These are phyloP conservation scores for Smutsia gigantea DNA, from an alignment of 2,797 vertebrate species.

Conservation along the genomic window DNA sequence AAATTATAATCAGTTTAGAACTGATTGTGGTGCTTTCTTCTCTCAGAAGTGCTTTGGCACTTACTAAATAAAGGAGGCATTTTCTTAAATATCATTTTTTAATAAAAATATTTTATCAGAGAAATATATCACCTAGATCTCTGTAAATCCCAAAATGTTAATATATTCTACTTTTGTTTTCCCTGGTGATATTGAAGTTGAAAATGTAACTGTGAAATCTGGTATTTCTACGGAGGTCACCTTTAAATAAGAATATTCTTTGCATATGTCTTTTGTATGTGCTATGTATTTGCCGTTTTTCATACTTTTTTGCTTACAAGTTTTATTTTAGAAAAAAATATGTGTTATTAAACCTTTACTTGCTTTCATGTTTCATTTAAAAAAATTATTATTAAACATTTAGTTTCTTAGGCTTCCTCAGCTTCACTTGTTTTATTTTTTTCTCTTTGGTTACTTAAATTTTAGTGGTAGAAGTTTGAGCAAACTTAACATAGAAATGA, in stretches of 20 bases:
- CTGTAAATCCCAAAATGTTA: background rate
- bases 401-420: background rate
- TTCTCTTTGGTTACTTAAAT: background rate
- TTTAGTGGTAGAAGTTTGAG: background rate
- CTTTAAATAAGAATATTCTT: slow-evolving; percentile 28
- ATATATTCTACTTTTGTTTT: background rate
- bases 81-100: slow-evolving; percentile 3
- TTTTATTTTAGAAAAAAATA: background rate
- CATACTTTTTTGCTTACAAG: background rate
- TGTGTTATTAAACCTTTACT: no score
- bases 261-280: background rate
- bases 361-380: background rate
- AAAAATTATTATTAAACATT: background rate
- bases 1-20: background rate
- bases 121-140: background rate
- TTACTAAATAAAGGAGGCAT: background rate
- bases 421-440: background rate
- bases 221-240: background rate
- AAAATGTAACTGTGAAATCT: slow-evolving; percentile 10
- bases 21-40: background rate
- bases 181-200: background rate
- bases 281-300: background rate
- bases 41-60: background rate
- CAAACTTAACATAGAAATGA: background rate
- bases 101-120: background rate